Conservation (phyloP, 1,140 invertebrate genomes). For the Drosophila sulfurigaster region DNA sequence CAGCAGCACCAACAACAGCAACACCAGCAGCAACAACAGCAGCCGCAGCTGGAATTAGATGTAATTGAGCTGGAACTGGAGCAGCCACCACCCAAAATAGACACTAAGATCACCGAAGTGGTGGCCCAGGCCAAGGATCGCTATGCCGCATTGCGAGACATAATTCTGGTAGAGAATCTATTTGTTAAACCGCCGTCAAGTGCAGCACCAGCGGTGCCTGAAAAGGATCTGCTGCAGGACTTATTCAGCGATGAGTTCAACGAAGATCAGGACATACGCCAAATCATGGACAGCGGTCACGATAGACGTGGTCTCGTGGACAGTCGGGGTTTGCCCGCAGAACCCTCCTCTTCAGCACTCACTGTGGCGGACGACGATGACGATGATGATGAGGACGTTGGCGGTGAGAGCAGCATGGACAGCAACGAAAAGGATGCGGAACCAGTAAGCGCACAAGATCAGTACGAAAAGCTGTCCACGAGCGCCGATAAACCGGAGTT, state of each 20-base stretch:
- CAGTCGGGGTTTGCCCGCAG: constrained; percentile 72
- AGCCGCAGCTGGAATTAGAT: constrained; percentile 32
- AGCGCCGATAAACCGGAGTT: constrained; percentile 71
- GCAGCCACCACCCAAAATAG: constrained; percentile 64
- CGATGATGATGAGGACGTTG: constrained; percentile 73
- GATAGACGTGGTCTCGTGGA: constrained; percentile 66
- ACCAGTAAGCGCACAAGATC: constrained; percentile 65
- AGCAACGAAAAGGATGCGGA: constrained; percentile 77
- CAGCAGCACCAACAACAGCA: constrained; percentile 26
- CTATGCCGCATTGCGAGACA: constrained; percentile 90
- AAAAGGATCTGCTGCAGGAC: constrained; percentile 74
- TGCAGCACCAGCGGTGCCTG: constrained; percentile 8
- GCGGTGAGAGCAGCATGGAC: constrained; percentile 71
- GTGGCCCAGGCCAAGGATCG: constrained; percentile 87
- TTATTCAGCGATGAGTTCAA: constrained; percentile 81
- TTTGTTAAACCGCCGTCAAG: constrained; percentile 85
- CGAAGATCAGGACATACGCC: constrained; percentile 77
- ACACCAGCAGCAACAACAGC: constrained; percentile 2
- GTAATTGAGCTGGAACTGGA: constrained; percentile 38
- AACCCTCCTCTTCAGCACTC: constrained; percentile 75
- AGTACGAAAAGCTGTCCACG: constrained; percentile 77
- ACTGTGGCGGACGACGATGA: constrained; percentile 81
- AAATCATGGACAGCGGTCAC: constrained; percentile 71
- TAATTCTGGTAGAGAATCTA: constrained; percentile 87
- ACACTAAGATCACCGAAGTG: constrained; percentile 85